These are phyloP conservation scores for Notamacropus eugenii DNA, from an alignment of 2,797 vertebrate genomes.

Conservation along the genomic window DNA sequence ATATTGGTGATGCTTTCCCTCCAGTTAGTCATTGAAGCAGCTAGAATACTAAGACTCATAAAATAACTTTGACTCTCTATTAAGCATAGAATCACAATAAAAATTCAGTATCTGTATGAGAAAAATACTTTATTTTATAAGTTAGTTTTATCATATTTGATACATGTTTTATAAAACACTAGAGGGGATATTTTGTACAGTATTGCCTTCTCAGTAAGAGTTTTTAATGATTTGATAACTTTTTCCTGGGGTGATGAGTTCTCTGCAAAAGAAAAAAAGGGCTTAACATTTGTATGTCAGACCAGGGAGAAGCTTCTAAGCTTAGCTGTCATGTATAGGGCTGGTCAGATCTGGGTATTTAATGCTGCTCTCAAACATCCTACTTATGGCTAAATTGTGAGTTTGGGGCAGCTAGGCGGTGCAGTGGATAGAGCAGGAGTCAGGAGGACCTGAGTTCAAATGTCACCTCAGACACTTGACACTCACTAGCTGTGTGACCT, in stretches of 20 bases:
- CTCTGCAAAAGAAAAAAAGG: conserved; percentile 2
- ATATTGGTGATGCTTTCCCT: background rate
- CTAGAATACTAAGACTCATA: conserved; percentile 18
- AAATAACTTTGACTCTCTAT: conserved; percentile 9
- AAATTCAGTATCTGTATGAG: background rate
- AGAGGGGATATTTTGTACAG: conserved; percentile 30
- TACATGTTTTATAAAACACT: background rate
- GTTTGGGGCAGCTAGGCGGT: background rate
- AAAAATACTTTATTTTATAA: conserved; percentile 19
- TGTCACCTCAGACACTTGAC: no score
- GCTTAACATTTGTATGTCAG: conserved; percentile 10
- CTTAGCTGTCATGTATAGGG: background rate
- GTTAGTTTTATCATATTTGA: background rate
- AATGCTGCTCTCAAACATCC: conserved; percentile 6
- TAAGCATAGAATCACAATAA: background rate
- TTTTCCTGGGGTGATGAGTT: background rate
- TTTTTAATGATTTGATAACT: background rate
- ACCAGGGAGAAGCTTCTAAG: background rate
- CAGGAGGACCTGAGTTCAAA: no score
- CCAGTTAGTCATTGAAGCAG: conserved; percentile 14
- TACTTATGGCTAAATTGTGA: background rate
- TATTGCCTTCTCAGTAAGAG: conserved; percentile 24
- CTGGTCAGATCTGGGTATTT: background rate
- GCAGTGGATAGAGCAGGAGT: no score
- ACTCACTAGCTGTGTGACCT: no score